These are phyloP conservation scores for Drosophila merina DNA, from an alignment of 2,888 invertebrate genomes.

Conservation along the genomic window DNA sequence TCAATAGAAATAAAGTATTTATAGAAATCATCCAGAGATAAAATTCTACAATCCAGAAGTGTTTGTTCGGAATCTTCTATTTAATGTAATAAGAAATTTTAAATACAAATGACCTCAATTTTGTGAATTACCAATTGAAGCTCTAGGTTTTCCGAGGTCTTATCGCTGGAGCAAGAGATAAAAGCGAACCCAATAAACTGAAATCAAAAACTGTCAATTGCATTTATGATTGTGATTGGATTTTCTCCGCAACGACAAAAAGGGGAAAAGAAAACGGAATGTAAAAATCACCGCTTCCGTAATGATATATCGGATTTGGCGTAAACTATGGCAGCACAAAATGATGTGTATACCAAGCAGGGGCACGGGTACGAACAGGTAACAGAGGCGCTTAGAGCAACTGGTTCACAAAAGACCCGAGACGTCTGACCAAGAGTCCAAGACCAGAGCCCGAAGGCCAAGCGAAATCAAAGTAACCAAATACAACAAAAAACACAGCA, in stretches of 20 bases:
- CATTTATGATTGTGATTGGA: slow-evolving; percentile 27
- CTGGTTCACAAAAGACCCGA: slow-evolving; percentile 45
- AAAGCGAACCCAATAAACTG: slow-evolving; percentile 9
- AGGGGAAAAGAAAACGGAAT: slow-evolving; percentile 40
- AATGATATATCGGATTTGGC: slow-evolving; percentile 43
- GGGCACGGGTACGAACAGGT: slow-evolving; percentile 34
- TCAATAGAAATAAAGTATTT: too few species aligned
- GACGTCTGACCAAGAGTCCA: slow-evolving; percentile 42
- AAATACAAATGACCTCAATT: slow-evolving; percentile 24
- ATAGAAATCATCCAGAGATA: too few species aligned
- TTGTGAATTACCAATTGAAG: neutral
- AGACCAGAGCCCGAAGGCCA: slow-evolving; percentile 46
- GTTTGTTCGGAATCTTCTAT: too few species aligned
- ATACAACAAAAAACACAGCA: slow-evolving; percentile 43
- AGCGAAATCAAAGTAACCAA: slow-evolving; percentile 68
- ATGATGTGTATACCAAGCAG: slow-evolving; percentile 45
- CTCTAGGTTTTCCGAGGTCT: slow-evolving; percentile 11
- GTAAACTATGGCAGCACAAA: slow-evolving; percentile 27
- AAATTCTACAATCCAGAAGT: neutral
- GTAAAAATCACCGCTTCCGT: slow-evolving; percentile 63
- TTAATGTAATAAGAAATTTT: neutral
- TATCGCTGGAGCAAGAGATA: slow-evolving; percentile 24
- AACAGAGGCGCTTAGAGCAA: slow-evolving; percentile 53
- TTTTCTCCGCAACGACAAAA: slow-evolving; percentile 2
- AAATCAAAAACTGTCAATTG: slow-evolving; percentile 5